Conservation (phyloP, 1,140 invertebrate genomes). For the Achatina immaculata region DNA sequence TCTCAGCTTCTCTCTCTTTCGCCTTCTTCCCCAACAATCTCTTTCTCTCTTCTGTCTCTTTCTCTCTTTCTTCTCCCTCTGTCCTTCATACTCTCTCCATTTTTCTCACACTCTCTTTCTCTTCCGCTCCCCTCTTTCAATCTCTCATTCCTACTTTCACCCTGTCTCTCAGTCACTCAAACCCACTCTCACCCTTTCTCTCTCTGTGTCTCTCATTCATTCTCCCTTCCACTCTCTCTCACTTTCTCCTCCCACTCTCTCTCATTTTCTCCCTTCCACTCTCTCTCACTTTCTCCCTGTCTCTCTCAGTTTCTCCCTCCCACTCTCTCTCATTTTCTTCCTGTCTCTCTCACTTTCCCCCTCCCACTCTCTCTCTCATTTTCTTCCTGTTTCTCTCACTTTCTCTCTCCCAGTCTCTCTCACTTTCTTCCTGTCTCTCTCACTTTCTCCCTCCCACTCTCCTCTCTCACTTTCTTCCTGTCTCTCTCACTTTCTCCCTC, state of each 20-base stretch:
- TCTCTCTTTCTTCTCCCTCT: too few species aligned
- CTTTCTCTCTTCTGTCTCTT: too few species aligned
- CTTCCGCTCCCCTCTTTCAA: background rate
- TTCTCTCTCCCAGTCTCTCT: background rate
- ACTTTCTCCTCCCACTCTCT: background rate
- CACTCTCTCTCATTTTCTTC: background rate
- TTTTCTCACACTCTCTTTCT: too few species aligned
- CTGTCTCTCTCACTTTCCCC: slow-evolving; percentile 1
- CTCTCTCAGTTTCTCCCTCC: background rate
- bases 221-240: background rate
- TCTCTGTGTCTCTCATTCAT: background rate
- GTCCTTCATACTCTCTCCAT: too few species aligned
- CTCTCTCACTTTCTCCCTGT: background rate
- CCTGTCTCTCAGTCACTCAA: background rate
- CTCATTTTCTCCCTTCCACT: background rate
- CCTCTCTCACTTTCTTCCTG: background rate
- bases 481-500: background rate
- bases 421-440: background rate
- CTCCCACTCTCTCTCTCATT: background rate
- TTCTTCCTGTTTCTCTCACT: background rate
- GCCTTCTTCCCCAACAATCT: too few species aligned
- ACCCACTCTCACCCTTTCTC: background rate
- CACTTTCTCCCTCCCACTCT: background rate
- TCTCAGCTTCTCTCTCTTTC: too few species aligned
- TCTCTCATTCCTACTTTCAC: background rate